These are phyloP conservation scores for Cepphus grylle DNA, from an alignment of 2,113 vertebrate genomes.

Conservation along the genomic window DNA sequence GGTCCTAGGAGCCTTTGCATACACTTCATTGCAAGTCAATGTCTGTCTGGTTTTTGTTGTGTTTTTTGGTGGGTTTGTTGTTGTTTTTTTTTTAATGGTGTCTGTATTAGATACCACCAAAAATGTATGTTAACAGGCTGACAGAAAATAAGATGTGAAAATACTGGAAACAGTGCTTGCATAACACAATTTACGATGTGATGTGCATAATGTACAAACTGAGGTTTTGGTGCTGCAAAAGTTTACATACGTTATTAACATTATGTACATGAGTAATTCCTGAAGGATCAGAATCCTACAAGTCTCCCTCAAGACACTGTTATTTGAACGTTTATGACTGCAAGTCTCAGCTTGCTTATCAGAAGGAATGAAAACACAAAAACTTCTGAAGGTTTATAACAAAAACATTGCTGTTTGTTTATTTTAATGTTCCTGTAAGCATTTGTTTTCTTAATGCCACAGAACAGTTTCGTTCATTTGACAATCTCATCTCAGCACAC, in stretches of 20 bases:
- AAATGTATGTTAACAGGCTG: background rate
- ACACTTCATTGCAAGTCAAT: background rate
- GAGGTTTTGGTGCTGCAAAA: background rate
- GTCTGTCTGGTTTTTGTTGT: background rate
- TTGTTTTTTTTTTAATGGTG: background rate
- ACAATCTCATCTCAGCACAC: background rate
- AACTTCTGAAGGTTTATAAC: background rate
- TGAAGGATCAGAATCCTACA: background rate
- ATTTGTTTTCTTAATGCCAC: background rate
- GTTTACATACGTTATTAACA: slow-evolving; percentile 14
- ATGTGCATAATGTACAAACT: background rate
- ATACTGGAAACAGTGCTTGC: background rate
- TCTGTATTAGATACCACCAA: background rate
- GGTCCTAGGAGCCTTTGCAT: background rate
- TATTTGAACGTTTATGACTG: background rate
- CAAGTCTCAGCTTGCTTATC: background rate
- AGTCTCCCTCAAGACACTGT: background rate
- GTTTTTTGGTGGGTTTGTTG: background rate
- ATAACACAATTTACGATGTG: slow-evolving; percentile 15
- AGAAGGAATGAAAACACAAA: background rate
- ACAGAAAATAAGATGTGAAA: slow-evolving; percentile 17
- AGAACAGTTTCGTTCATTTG: background rate
- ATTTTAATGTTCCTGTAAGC: background rate
- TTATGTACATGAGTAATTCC: background rate
- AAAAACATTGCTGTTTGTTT: background rate